Base-by-base conservation (phyloP, 1,140 invertebrate genomes). In the Zelostemma sp. region DNA sequence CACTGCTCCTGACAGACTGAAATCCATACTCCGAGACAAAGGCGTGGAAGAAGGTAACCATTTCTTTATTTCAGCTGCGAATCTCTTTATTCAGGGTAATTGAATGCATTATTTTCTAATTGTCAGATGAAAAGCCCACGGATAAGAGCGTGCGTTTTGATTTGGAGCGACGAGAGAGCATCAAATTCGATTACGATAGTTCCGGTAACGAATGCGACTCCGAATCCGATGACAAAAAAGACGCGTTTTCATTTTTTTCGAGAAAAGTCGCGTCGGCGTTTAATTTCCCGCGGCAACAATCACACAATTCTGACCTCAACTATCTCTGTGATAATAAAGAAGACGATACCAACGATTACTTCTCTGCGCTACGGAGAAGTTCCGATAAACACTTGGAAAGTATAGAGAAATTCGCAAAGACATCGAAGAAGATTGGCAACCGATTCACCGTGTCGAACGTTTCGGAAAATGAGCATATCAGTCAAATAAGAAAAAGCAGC, bases 121-220 rank as follows among this genome's bases (percentile, higher is more conserved):
- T 68, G 66, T 67, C 62, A 84, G 85, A 86, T 45, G 80, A 85
- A 58, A 79, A 77, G 69, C 79, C 80, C 51, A 84, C 86, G 48
- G 90, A 91, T 38, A 93, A 93, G 74, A 93, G 91, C 69, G 89
- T 91, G 1, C 86, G 89, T 2, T 91, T 91, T 61, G 89, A 89
- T 77, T 77, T 90, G 31, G 87, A 89, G 28, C 81, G 69, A 60
- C 72, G 81, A 57, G 77, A 75, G 50, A 75, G 68, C 53, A 74
- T 81, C 15, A 85, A 74, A 65, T 80, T 77, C 54, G 78, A 73
- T 1, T 86, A 87, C 50, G 86, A 86, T 0, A 87, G 85, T 11
- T 89, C 87, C 0, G 88, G 88, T 9, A 87, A 88, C 21, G 88
- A 89, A 25, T 86, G 80, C 41, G 75, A 83, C 1, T 81, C 82